Evolutionary conservation across 2,888 invertebrate species (phyloP).

Genomic region (Drosophila quinaria): DNA sequence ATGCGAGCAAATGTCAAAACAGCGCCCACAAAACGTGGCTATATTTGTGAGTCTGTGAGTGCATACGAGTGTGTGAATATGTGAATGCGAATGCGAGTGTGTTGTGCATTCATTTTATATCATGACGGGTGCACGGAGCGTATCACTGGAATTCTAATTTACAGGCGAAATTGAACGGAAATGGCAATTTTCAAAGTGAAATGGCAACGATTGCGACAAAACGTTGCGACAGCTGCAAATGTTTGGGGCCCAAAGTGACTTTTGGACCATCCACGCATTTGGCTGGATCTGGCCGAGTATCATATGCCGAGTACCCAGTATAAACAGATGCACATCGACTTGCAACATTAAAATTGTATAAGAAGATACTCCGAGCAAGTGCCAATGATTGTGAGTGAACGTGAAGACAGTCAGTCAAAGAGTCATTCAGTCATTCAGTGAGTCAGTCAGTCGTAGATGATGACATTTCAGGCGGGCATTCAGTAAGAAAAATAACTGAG

Average conservation of each 20-base stretch:
- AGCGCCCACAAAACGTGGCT: conserved; percentile 48
- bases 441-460: conserved; percentile 20
- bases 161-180: conserved; percentile 82
- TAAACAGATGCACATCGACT: neutral
- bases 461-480: conserved; percentile 28
- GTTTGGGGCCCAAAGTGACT: conserved; percentile 36
- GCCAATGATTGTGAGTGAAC: conserved; percentile 35
- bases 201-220: conserved; percentile 70
- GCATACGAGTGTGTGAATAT: conserved; percentile 1
- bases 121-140: conserved; percentile 68
- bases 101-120: conserved; percentile 63
- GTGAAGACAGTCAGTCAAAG: neutral
- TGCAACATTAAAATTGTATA: neutral
- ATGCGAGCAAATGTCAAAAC: conserved; percentile 59
- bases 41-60: neutral
- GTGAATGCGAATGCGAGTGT: conserved; percentile 9
- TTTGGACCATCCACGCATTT: neutral
- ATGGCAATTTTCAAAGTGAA: conserved; percentile 83
- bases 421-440: neutral
- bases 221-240: conserved; percentile 64
- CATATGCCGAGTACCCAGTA: neutral
- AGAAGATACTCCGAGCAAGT: neutral
- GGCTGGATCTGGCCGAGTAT: conserved; percentile 4
- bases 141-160: conserved; percentile 82
- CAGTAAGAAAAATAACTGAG: conserved; percentile 36